Percentiles rank a stretch among this genome's conserved stretches.
phyloP scores from a whole-genome alignment of 2,888 invertebrate genomes.

The Nomada fabriciana region DNA sequence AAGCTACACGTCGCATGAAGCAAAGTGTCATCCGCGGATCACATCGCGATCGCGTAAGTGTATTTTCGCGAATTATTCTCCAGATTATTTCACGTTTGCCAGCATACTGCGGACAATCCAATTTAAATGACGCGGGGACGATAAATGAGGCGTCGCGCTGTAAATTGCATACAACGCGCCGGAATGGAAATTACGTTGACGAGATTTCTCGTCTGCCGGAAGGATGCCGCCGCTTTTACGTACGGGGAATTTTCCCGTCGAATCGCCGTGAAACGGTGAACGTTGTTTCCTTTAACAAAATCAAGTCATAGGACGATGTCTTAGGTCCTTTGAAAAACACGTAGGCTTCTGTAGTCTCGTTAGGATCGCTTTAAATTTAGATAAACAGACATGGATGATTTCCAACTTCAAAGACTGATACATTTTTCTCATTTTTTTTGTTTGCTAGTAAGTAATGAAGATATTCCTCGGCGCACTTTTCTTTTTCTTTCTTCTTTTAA shows the following conservation, averaged over 20 bases:
- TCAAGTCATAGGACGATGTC: conserved; percentile 1
- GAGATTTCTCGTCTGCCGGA: conserved; percentile 59
- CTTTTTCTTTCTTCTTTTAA: not conserved
- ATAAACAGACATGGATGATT: conserved; percentile 11
- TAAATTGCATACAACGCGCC: conserved; percentile 60
- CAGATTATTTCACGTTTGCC: conserved; percentile 62
- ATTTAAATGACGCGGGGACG: conserved; percentile 61
- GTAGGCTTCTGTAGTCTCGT: conserved; percentile 5
- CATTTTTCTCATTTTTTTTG: not conserved
- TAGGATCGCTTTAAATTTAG: conserved; percentile 35
- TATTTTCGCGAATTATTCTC: conserved; percentile 66
- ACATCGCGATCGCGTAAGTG: conserved; percentile 59
- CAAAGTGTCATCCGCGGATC: conserved; percentile 19
- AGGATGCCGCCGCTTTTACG: conserved; percentile 37
- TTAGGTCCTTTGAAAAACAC: not conserved
- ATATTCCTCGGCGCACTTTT: not conserved
- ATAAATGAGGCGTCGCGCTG: conserved; percentile 19
- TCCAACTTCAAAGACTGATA: conserved; percentile 5
- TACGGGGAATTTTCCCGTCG: conserved; percentile 36
- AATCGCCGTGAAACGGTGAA: conserved; percentile 24
- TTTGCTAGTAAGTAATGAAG: no score
- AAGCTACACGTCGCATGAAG: not conserved
- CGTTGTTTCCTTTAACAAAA: conserved; percentile 44
- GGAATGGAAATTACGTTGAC: conserved; percentile 65
- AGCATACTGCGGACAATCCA: conserved; percentile 56